Conservation (phyloP, 2,888 invertebrate species). For the Entomobrya multifasciata region DNA sequence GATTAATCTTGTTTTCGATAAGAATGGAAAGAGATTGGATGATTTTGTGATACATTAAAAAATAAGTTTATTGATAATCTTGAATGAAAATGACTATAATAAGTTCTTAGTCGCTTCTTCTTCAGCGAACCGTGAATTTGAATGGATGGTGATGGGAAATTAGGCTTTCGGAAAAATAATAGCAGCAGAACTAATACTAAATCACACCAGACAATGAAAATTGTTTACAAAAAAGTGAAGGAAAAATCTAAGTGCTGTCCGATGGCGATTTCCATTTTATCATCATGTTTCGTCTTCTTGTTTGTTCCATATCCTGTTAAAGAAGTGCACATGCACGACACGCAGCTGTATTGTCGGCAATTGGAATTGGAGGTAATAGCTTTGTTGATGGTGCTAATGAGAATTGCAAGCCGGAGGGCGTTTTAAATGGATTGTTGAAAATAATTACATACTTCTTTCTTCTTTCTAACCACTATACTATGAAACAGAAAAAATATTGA, state of each 20-base stretch:
- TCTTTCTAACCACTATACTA: neutral
- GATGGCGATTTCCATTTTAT: neutral
- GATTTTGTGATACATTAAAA: neutral
- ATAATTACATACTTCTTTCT: too few relatives aligned
- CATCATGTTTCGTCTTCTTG: neutral
- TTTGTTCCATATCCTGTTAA: neutral
- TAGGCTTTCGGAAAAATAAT: conserved; percentile 27
- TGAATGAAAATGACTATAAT: conserved; percentile 19
- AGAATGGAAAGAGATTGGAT: neutral
- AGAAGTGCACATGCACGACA: too few relatives aligned
- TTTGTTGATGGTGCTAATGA: conserved; percentile 28
- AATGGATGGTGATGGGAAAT: conserved; percentile 29
- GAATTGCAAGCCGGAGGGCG: conserved; percentile 15
- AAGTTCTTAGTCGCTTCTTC: conserved; percentile 15
- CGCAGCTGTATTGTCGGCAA: neutral
- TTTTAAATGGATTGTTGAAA: neutral
- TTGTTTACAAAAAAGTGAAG: neutral
- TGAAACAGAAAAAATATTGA: neutral
- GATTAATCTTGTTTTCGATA: conserved; percentile 8
- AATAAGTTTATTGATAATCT: neutral
- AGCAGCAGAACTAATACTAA: neutral
- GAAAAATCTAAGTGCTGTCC: neutral
- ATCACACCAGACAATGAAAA: neutral
- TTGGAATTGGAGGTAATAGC: neutral
- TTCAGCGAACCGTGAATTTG: conserved; percentile 30